phyloP scores from a whole-genome alignment of 1,140 invertebrate genomes.

The Brachionus rubens region DNA sequence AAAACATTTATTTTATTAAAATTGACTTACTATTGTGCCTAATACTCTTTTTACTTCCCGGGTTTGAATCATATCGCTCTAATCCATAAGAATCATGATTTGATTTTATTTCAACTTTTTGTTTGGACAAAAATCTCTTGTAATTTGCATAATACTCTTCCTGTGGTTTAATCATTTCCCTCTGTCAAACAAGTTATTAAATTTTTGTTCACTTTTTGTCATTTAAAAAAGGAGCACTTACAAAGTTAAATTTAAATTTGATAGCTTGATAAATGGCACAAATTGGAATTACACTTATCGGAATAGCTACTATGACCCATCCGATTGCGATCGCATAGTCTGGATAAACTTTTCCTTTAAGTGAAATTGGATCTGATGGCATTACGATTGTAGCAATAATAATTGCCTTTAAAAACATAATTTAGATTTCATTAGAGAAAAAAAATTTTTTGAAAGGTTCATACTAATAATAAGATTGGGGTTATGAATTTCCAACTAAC shows the following conservation, averaged over 20 bases:
- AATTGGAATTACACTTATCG: constrained; percentile 15
- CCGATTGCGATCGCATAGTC: constrained; percentile 14
- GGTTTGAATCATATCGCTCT: no score
- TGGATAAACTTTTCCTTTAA: constrained; percentile 49
- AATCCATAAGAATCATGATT: no score
- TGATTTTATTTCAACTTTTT: no score
- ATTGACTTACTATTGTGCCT: no score
- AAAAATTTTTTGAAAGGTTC: neutral
- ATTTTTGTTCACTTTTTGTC: neutral
- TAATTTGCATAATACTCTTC: constrained; percentile 24
- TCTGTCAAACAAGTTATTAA: neutral
- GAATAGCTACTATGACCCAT: constrained; percentile 41
- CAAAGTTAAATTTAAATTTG: neutral
- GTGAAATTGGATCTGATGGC: neutral
- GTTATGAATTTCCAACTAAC: constrained; percentile 45
- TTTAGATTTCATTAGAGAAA: neutral
- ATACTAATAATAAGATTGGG: constrained; percentile 28
- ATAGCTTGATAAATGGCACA: constrained; percentile 34
- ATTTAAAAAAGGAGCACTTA: neutral
- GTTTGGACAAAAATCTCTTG: neutral
- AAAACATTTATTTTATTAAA: no score
- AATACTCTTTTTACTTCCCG: no score
- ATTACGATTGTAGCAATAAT: constrained; percentile 12
- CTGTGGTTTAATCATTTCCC: neutral
- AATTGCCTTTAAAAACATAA: neutral